A percentile compares a stretch with the other conserved stretches of the same genome.
Conservation (phyloP, 2,888 invertebrate species). For the Malacosoma neustria region DNA sequence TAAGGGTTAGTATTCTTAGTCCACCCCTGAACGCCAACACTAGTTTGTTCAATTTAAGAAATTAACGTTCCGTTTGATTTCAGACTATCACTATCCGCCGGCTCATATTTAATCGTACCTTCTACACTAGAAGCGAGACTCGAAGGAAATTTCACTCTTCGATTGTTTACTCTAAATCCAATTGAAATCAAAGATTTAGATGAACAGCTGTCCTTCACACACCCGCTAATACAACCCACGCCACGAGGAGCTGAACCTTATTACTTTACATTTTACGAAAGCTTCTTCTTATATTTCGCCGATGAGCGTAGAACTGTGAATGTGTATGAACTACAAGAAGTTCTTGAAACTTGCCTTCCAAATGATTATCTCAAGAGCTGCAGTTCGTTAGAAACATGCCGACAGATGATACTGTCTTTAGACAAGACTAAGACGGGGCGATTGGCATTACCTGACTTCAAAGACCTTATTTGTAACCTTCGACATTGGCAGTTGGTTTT, state of each 20-base stretch:
- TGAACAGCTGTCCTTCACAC: conserved; percentile 79
- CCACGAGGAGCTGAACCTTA: conserved; percentile 80
- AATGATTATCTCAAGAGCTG: conserved; percentile 97
- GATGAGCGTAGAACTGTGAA: conserved; percentile 94
- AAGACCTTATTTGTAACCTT: conserved; percentile 92
- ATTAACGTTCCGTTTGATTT: conserved; percentile 28
- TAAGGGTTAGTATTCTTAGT: background rate
- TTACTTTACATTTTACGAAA: conserved; percentile 90
- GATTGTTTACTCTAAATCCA: conserved; percentile 86
- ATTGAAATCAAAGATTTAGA: conserved; percentile 84
- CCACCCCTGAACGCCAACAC: background rate
- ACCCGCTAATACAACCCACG: conserved; percentile 84
- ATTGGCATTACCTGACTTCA: conserved; percentile 89
- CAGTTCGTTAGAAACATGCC: conserved; percentile 92
- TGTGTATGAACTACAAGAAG: conserved; percentile 92
- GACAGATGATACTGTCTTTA: conserved; percentile 90
- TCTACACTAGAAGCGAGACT: conserved; percentile 94
- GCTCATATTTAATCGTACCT: conserved; percentile 89
- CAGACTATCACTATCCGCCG: conserved; percentile 85
- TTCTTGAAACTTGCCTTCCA: conserved; percentile 91
- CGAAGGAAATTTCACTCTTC: conserved; percentile 90
- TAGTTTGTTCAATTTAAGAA: background rate
- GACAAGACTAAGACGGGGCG: conserved; percentile 88
- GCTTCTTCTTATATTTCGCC: conserved; percentile 90
- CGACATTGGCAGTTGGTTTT: conserved; percentile 93